Evolutionary conservation across 2,113 vertebrate species (phyloP).

Genomic region (Budorcas taxicolor): DNA sequence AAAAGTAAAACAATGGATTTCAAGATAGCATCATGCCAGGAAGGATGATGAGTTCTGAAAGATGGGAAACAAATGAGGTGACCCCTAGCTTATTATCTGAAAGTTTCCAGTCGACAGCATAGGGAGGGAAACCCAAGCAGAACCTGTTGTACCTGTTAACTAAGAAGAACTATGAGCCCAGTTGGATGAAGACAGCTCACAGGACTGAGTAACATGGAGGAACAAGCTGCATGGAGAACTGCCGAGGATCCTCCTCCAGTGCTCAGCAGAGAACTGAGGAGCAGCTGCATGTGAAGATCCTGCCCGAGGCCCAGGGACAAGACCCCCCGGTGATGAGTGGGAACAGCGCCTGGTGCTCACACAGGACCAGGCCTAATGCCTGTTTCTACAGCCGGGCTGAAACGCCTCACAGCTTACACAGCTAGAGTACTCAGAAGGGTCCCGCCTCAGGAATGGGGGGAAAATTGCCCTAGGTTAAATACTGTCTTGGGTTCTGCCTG

Average conservation of each 20-base stretch:
- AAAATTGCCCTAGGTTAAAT: neutral
- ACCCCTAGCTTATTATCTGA: neutral
- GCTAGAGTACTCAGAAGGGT: neutral
- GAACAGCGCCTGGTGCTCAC: neutral
- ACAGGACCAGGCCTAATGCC: neutral
- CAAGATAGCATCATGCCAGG: neutral
- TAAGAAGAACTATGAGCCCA: neutral
- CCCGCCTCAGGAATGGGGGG: neutral
- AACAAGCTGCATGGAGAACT: neutral
- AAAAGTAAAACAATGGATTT: neutral
- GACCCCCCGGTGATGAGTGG: neutral
- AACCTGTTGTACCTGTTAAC: neutral
- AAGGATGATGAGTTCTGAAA: neutral
- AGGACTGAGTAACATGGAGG: neutral
- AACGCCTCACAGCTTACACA: neutral
- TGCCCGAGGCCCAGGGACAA: neutral
- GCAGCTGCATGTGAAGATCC: neutral
- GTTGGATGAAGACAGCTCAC: neutral
- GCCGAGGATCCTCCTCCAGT: neutral
- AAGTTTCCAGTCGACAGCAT: neutral
- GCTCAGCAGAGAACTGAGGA: neutral
- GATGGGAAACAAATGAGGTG: neutral
- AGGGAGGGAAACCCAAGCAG: neutral
- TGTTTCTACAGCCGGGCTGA: neutral
- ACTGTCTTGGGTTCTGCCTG: neutral